Percentiles rank a stretch among this genome's conserved stretches.
Conservation (phyloP, 2,888 invertebrate genomes). For the Oscheius sp. region DNA sequence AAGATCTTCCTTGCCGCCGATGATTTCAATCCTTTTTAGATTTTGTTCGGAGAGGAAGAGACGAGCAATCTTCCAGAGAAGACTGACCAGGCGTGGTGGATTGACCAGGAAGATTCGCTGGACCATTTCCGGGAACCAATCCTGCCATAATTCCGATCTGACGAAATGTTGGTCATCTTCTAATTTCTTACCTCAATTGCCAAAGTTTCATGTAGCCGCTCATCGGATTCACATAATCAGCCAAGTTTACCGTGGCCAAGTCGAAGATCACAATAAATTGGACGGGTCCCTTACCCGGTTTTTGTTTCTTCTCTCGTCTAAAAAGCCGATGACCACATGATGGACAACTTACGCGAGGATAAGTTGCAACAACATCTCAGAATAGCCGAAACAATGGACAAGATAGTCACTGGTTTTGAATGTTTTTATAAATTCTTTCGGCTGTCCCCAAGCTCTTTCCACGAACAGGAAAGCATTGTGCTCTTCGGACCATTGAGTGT, state of each 20-base stretch:
- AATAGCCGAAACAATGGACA: constrained; percentile 60
- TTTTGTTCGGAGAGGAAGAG: constrained; percentile 57
- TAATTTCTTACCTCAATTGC: constrained; percentile 61
- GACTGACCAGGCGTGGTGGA: constrained; percentile 52
- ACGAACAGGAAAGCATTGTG: constrained; percentile 61
- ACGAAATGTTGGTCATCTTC: too few relatives aligned
- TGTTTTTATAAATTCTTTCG: constrained; percentile 62
- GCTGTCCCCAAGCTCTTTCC: constrained; percentile 62
- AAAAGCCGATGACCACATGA: neutral
- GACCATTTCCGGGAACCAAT: constrained; percentile 63
- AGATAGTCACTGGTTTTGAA: constrained; percentile 61
- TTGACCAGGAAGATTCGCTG: constrained; percentile 58
- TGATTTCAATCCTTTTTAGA: constrained; percentile 53
- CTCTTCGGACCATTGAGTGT: constrained; percentile 57
- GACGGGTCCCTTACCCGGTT: constrained; percentile 57
- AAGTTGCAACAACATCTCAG: constrained; percentile 59
- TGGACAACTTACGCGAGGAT: constrained; percentile 49
- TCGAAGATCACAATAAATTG: constrained; percentile 63
- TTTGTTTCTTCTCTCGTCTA: constrained; percentile 55
- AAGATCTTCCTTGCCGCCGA: constrained; percentile 45
- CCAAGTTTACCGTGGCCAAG: constrained; percentile 55
- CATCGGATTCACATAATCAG: constrained; percentile 61
- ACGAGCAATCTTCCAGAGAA: constrained; percentile 58
- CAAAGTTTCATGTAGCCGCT: constrained; percentile 62
- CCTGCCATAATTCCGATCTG: constrained; percentile 62